These are phyloP conservation scores for Glandiceps talaboti DNA, from an alignment of 53 echinoderm and acorn worm species.

Conservation along the genomic window DNA sequence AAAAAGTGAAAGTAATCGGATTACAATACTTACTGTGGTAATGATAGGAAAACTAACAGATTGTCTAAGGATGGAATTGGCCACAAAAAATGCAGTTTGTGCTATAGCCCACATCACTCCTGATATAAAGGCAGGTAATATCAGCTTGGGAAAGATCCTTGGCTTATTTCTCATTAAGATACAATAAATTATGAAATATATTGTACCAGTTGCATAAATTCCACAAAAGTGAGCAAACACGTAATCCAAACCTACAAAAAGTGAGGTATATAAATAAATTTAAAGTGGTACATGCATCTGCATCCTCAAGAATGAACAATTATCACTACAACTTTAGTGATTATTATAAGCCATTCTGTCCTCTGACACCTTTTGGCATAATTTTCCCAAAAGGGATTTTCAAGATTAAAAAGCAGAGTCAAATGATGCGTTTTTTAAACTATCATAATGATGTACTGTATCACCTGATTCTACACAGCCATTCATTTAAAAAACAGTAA, in stretches of 20 bases:
- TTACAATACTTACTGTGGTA: conserved; percentile 54
- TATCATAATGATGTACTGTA: too few species aligned
- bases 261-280: too few species aligned
- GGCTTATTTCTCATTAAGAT: conserved; percentile 69
- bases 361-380: too few species aligned
- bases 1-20: neutral
- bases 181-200: conserved; percentile 74
- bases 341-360: too few species aligned
- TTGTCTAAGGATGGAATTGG: conserved; percentile 50
- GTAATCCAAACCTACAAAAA: conserved; percentile 78
- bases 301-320: too few species aligned
- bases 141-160: conserved; percentile 32
- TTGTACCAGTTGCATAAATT: conserved; percentile 39
- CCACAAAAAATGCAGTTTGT: conserved; percentile 76
- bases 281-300: too few species aligned
- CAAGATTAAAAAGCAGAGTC: too few species aligned
- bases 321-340: too few species aligned
- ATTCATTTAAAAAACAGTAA: too few species aligned
- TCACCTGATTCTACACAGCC: too few species aligned
- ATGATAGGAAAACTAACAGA: conserved; percentile 85
- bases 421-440: too few species aligned
- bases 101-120: conserved; percentile 83
- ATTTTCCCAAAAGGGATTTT: too few species aligned
- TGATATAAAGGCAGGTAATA: conserved; percentile 60
- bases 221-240: conserved; percentile 86